phyloP scores from a whole-genome alignment of 2,113 vertebrate genomes.

The Astatoreochromis straeleni region DNA sequence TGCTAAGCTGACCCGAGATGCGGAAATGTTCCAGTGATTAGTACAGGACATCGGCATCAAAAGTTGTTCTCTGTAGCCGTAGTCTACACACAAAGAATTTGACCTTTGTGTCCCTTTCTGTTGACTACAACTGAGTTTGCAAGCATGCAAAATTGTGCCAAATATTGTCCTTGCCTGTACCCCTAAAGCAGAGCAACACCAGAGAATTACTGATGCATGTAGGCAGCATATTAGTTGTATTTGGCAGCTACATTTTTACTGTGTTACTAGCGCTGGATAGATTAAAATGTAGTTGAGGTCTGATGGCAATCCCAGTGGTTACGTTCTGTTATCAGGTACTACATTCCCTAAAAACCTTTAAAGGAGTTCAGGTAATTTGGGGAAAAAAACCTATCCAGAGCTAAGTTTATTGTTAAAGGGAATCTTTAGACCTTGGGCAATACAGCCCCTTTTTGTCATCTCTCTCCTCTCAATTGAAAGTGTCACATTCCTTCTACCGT shows the following conservation, averaged over 20 bases:
- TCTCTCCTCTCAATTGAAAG: background rate
- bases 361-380: slow-evolving; percentile 1
- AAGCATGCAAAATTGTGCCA: background rate
- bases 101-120: background rate
- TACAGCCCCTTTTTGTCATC: background rate
- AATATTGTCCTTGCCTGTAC: background rate
- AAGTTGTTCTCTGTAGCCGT: background rate
- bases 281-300: background rate
- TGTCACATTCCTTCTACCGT: background rate
- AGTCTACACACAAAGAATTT: background rate
- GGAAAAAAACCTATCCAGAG: background rate
- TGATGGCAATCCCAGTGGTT: background rate
- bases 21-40: background rate
- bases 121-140: background rate
- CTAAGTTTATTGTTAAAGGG: background rate
- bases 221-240: background rate
- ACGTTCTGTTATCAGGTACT: background rate
- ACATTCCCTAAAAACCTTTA: background rate
- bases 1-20: background rate
- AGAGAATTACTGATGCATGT: background rate
- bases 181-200: background rate
- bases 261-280: background rate
- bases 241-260: background rate
- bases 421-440: slow-evolving; percentile 10
- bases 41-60: background rate